A percentile compares a stretch with the other conserved stretches of the same genome.
Evolutionary conservation across 2,113 vertebrate species (phyloP).

Genomic region (Phylloscopus trochiloides): DNA sequence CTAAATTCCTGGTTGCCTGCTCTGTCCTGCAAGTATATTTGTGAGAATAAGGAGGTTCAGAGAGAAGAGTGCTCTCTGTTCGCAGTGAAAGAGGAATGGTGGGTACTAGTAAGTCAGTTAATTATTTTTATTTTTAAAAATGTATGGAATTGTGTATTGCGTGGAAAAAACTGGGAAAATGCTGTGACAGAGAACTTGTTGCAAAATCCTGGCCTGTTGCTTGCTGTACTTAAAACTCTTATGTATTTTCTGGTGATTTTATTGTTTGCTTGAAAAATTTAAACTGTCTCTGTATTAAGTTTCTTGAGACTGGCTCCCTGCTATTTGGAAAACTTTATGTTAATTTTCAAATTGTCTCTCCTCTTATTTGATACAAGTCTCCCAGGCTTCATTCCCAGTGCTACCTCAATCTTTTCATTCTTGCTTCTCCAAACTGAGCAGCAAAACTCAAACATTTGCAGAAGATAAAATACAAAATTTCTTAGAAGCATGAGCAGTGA

Average conservation of each 20-base stretch:
- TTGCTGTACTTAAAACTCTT: background rate
- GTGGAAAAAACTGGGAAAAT: background rate
- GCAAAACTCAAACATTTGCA: background rate
- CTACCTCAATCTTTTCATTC: background rate
- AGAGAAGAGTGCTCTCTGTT: background rate
- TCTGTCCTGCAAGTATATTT: background rate
- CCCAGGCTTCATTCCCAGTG: background rate
- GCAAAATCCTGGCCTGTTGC: background rate
- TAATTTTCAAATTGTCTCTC: background rate
- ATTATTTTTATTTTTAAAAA: background rate
- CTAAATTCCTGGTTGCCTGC: background rate
- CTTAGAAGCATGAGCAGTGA: background rate
- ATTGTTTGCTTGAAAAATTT: background rate
- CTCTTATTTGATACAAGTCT: background rate
- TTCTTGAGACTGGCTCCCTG: background rate
- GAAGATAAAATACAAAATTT: background rate
- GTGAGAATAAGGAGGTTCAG: background rate
- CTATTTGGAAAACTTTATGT: background rate
- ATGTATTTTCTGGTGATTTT: background rate
- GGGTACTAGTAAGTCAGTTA: background rate
- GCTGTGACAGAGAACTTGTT: background rate
- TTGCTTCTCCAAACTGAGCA: background rate
- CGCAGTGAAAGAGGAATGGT: background rate
- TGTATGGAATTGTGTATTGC: background rate
- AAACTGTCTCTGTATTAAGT: background rate